Base-by-base conservation (phyloP, 37 sponge, comb jelly and placozoan genomes). In the Chondrilla cf. caribensis region DNA sequence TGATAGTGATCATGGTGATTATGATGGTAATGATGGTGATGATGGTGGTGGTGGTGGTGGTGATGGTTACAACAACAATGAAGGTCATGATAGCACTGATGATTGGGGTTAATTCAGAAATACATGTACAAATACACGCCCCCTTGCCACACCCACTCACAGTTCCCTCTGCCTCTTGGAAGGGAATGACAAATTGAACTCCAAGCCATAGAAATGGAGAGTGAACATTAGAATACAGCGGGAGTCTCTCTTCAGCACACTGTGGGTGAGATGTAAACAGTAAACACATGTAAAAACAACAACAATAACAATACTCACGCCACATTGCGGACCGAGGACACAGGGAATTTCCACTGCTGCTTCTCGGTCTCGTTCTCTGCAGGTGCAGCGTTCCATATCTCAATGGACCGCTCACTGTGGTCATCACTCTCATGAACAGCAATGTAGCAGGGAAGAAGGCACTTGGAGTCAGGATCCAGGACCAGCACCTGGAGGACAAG, bases 101-200 rank as follows among this genome's bases (percentile, higher is more conserved):
- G 5, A 32, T 5, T n/a, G 8, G 22, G 54, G 54, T 1, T 43
- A 39, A 28, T 0, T 40, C 25, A 11, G 0, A 47, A 11, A 47
- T 11, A 47, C 51, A 47, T 47, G 9, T 11, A 47, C 51, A 6
- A 47, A 47, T 11, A 47, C 51, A 47, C 51, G 9, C 51, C 51
- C 51, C 51, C 6, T 11, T 47, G 51, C 6, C 11, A 47, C 51
- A 47, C 51, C 51, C 51, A 78, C 79, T 59, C 54, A 93, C 94
- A 77, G 84, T 32, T 76, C 39, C 66, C 91, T 82, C 5, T 81
- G 86, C 24, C 31, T 38, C 24, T 58, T 60, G 5, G 92, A 91
- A 15, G 95, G 81, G 81, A 94, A 94, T 82, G 70, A 94, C 58
- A 94, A 24, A 11, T 94, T 92, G 60, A 94, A 94, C 58, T 94